Evolutionary conservation across 2,797 vertebrate species (phyloP), one percentile per base, ranked within the genome.

Genomic region (Okamejei kenojei): DNA sequence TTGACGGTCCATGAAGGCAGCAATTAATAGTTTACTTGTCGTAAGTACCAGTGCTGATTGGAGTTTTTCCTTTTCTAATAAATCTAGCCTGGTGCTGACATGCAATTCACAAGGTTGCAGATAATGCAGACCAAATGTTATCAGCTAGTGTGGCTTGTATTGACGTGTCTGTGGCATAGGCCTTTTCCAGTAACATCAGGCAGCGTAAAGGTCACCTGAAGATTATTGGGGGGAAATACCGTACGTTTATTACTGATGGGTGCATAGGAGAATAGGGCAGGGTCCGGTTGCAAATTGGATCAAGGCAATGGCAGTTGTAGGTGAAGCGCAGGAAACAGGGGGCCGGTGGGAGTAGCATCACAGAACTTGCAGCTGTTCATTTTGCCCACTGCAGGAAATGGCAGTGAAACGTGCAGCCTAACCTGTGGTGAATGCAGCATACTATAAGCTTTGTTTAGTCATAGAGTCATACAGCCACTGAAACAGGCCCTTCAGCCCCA

Each of bases 91-190:
- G 61, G 6, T 65, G 21, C n/a, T 65, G 29, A 17, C 84, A 88
- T 68, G 68, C n/a, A 35, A 35, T 74, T 54, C 19, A 91, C 38
- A 91, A 91, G 65, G 71, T 91, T 21, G 26, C 71, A 74, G 74
- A 45, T 45, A 74, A 38, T 10, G 21, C 90, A 91, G 32, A 26
- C 65, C 23, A 91, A 29, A 71, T 74, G 68, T 74, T 91, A 91
- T 73, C 65, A 74, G 90, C 11, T 38, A 65, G 61, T 91, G 90
- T 74, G 90, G 90, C 90, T 91, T 91, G 71, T 45, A 74, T 74
- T 91, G 90, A 91, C 90, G 90, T 13, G 74, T 38, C 68, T 91
- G 90, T 91, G 90, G 90, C 90, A 74, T 74, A 90, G 71, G 35
- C 90, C 38, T 91, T 74, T 91, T 91, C 90, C 90, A 91, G 32